A percentile compares a stretch with the other conserved stretches of the same genome.
Conservation (phyloP, 2,888 invertebrate genomes). For the Spodoptera littoralis region DNA sequence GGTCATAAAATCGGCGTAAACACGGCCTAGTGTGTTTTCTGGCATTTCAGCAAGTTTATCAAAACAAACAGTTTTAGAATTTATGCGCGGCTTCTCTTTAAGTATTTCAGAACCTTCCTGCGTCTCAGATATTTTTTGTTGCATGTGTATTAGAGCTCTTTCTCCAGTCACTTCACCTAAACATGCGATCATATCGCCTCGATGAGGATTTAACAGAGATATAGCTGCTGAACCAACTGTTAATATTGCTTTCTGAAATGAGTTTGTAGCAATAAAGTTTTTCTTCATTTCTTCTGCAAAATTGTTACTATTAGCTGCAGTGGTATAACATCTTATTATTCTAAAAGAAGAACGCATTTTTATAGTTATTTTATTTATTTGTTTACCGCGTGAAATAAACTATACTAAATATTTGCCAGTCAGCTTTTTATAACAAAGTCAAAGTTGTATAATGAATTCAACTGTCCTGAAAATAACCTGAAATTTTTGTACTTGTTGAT, state of each 20-base stretch:
- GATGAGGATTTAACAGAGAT: slow-evolving; percentile 93
- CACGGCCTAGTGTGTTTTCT: slow-evolving; percentile 94
- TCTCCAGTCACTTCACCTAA: slow-evolving; percentile 97
- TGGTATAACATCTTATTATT: slow-evolving; percentile 58
- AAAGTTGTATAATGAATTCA: too few species aligned
- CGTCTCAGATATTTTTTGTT: slow-evolving; percentile 92
- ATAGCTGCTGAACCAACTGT: slow-evolving; percentile 96
- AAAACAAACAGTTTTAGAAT: slow-evolving; percentile 94
- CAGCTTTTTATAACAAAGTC: too few species aligned
- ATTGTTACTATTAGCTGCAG: slow-evolving; percentile 64
- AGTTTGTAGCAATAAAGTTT: slow-evolving; percentile 90
- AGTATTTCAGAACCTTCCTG: slow-evolving; percentile 94
- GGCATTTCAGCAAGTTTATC: slow-evolving; percentile 92
- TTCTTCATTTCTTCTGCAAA: slow-evolving; percentile 90
- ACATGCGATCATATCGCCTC: slow-evolving; percentile 98
- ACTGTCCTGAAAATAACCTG: too few species aligned
- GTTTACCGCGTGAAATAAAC: too few species aligned
- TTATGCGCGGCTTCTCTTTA: slow-evolving; percentile 95
- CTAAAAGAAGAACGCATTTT: slow-evolving; percentile 57
- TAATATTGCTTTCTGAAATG: slow-evolving; percentile 93
- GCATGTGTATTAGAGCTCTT: slow-evolving; percentile 92
- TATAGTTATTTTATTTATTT: not conserved
- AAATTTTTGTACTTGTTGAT: too few species aligned
- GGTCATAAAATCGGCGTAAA: slow-evolving; percentile 95
- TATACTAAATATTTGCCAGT: too few species aligned